Percentiles rank a stretch among this genome's conserved stretches.
Evolutionary conservation across 2,888 invertebrate genomes (phyloP).

Genomic region (Drosophila fungiperda): DNA sequence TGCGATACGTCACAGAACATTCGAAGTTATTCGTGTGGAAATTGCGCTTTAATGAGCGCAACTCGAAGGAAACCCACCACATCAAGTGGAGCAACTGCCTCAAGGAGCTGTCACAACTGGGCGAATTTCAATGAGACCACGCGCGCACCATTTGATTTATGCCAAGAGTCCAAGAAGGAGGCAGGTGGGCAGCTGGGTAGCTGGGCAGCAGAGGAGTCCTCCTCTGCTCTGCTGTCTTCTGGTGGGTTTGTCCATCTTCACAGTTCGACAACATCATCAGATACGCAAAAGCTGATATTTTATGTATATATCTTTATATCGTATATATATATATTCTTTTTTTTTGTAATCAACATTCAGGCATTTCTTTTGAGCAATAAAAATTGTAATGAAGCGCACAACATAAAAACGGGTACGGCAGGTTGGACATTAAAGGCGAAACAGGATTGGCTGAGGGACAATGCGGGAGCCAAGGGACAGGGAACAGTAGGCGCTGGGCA

Average conservation of each 20-base stretch:
- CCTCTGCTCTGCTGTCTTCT: background rate
- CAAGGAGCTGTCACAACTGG: constrained; percentile 39
- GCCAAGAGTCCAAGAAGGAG: constrained; percentile 46
- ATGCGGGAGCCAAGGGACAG: too few species aligned
- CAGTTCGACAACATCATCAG: constrained; percentile 18
- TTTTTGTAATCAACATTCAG: constrained; percentile 55
- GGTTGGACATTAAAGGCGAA: constrained; percentile 54
- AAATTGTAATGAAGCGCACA: constrained; percentile 73
- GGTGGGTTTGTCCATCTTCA: background rate
- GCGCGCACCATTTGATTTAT: constrained; percentile 75
- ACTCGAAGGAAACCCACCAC: constrained; percentile 17
- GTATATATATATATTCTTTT: constrained; percentile 25
- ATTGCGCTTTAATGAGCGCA: constrained; percentile 70
- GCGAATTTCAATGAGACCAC: constrained; percentile 67
- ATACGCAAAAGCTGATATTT: constrained; percentile 35
- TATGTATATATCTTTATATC: background rate
- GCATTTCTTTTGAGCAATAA: constrained; percentile 66
- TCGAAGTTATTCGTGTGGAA: constrained; percentile 81
- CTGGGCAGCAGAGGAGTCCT: constrained; percentile 11
- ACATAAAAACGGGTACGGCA: constrained; percentile 68
- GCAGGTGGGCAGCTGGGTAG: constrained; percentile 14
- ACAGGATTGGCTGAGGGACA: constrained; percentile 25
- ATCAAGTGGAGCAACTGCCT: constrained; percentile 13
- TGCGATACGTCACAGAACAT: constrained; percentile 81
- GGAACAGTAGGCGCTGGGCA: constrained; percentile 5